phyloP scores from a whole-genome alignment of 2,888 invertebrate species.

The Galerucella pusilla region DNA sequence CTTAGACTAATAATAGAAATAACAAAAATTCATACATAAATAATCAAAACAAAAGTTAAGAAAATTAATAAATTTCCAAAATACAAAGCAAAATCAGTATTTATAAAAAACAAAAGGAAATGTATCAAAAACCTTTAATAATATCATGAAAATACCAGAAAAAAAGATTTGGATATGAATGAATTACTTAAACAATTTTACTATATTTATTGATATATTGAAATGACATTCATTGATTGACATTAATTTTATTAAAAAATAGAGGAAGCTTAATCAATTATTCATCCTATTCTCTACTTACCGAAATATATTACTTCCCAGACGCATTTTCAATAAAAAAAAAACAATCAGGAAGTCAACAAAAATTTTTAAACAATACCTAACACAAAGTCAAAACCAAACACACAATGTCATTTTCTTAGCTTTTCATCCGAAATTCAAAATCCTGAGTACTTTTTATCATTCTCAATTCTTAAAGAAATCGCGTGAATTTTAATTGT shows the following conservation, averaged over 20 bases:
- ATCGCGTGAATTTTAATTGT: slow-evolving; percentile 10
- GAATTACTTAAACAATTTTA: too few relatives aligned
- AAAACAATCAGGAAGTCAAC: background rate
- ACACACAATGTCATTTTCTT: slow-evolving; percentile 4
- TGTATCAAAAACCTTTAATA: too few relatives aligned
- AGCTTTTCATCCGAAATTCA: background rate
- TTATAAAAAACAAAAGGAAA: too few relatives aligned
- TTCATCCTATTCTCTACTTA: background rate
- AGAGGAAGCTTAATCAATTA: too few relatives aligned
- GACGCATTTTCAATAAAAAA: slow-evolving; percentile 4
- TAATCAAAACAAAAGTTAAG: too few relatives aligned
- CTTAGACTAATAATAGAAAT: too few relatives aligned
- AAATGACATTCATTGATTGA: background rate
- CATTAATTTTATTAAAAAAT: background rate
- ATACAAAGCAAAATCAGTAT: too few relatives aligned
- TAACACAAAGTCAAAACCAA: background rate
- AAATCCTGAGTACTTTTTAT: slow-evolving; percentile 11
- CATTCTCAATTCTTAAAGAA: background rate
- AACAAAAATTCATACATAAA: too few relatives aligned
- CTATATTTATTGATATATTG: background rate
- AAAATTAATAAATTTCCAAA: too few relatives aligned
- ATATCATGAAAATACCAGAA: too few relatives aligned
- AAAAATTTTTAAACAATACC: background rate
- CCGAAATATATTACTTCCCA: slow-evolving; percentile 12
- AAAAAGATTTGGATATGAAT: too few relatives aligned